Conservation (phyloP, 2,888 invertebrate genomes). For the Caenorhabditis afra region DNA sequence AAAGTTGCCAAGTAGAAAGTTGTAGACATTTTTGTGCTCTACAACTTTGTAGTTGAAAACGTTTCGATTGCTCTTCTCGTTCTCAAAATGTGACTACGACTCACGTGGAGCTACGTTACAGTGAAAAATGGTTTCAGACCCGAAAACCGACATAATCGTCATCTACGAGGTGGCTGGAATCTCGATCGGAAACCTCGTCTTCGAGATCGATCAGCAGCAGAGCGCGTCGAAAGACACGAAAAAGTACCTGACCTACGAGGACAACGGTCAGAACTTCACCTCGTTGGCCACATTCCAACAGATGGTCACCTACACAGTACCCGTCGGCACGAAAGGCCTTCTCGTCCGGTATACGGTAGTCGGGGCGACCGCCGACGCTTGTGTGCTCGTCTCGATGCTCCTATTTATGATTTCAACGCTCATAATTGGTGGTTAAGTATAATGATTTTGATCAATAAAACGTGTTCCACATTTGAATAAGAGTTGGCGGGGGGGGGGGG, state of each 20-base stretch:
- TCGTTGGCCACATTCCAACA: conserved; percentile 1
- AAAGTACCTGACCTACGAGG: no score
- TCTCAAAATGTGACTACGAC: not conserved
- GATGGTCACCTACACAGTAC: not conserved
- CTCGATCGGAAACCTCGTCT: not conserved
- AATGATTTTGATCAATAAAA: no score
- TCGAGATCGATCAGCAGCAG: not conserved
- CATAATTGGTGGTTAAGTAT: no score
- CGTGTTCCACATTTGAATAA: no score
- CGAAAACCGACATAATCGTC: conserved; percentile 30
- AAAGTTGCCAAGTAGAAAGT: no score
- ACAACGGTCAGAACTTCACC: not conserved
- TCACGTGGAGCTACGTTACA: no score
- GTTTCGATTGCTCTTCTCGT: no score
- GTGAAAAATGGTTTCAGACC: not conserved
- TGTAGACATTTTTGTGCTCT: no score
- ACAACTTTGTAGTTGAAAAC: no score
- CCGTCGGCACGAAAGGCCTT: not conserved
- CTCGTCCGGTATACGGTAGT: conserved; percentile 7
- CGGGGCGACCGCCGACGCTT: not conserved
- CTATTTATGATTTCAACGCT: not conserved
- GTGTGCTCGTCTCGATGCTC: not conserved
- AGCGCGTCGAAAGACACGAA: not conserved
- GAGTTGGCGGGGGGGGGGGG: no score
- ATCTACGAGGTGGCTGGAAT: conserved; percentile 33